phyloP scores from a whole-genome alignment of 2,113 vertebrate species.

The Hoplias malabaricus region DNA sequence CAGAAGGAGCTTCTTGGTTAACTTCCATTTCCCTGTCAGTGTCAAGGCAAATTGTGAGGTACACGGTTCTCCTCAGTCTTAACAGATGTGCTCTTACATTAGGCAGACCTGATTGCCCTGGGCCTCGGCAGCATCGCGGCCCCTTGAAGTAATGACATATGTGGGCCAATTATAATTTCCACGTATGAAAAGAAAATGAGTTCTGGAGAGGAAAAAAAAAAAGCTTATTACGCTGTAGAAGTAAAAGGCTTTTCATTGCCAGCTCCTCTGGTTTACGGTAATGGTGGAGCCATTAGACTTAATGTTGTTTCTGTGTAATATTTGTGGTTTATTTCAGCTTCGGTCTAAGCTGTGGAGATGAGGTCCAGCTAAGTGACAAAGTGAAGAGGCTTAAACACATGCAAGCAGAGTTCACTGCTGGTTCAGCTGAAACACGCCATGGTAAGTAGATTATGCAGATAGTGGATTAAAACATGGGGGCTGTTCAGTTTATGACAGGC shows the following conservation, averaged over 20 bases:
- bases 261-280: neutral
- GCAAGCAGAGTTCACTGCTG: neutral
- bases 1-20: neutral
- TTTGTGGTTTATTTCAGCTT: neutral
- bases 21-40: neutral
- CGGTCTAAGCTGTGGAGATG: neutral
- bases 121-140: neutral
- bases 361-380: slow-evolving; percentile 4
- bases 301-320: slow-evolving; percentile 5
- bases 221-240: neutral
- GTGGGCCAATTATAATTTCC: slow-evolving; percentile 31
- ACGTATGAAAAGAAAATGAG: slow-evolving; percentile 25
- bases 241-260: neutral
- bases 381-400: neutral
- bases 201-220: slow-evolving; percentile 19
- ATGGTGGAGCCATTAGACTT: neutral
- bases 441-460: neutral
- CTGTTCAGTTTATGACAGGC: neutral
- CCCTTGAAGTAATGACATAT: slow-evolving; percentile 24
- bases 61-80: slow-evolving; percentile 10
- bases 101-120: slow-evolving; percentile 5
- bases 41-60: slow-evolving; percentile 3
- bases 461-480: neutral
- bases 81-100: slow-evolving; percentile 1
- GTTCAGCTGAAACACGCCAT: neutral